Conservation (phyloP, 2,113 vertebrate genomes). For the Pycnonotus jocosus region DNA sequence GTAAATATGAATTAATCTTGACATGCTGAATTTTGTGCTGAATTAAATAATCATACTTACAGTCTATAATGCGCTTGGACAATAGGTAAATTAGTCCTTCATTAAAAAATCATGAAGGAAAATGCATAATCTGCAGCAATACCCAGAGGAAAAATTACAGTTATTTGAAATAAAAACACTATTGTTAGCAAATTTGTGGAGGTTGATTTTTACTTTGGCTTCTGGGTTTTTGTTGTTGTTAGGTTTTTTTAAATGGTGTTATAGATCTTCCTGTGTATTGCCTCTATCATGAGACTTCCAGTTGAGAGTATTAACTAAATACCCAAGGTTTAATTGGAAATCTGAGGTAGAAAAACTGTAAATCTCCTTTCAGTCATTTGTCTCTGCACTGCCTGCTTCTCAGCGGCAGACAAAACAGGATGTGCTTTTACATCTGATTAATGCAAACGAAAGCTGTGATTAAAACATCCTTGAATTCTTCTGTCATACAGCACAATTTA, state of each 20-base stretch:
- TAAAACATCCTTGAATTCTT: constrained; percentile 52
- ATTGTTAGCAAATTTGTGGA: constrained; percentile 55
- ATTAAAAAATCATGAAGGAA: constrained; percentile 70
- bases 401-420: neutral
- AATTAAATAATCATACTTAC: constrained; percentile 51
- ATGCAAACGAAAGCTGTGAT: constrained; percentile 40
- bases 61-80: constrained; percentile 37
- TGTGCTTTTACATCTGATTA: constrained; percentile 58
- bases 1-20: constrained; percentile 64
- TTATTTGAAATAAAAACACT: constrained; percentile 58
- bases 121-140: constrained; percentile 55
- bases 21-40: constrained; percentile 45
- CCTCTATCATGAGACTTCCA: constrained; percentile 3
- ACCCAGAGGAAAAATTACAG: constrained; percentile 52
- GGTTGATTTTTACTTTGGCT: neutral
- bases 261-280: constrained; percentile 20
- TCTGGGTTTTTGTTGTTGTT: neutral
- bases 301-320: constrained; percentile 57
- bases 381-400: constrained; percentile 11
- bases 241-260: neutral
- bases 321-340: constrained; percentile 64
- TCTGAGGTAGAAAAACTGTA: constrained; percentile 38
- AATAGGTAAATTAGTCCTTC: constrained; percentile 65
- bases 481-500: constrained; percentile 38
- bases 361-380: constrained; percentile 60